A percentile compares a stretch with the other conserved stretches of the same genome.
These are phyloP conservation scores for Drosophila anomalipes DNA, from an alignment of 2,888 invertebrate genomes.

Conservation along the genomic window DNA sequence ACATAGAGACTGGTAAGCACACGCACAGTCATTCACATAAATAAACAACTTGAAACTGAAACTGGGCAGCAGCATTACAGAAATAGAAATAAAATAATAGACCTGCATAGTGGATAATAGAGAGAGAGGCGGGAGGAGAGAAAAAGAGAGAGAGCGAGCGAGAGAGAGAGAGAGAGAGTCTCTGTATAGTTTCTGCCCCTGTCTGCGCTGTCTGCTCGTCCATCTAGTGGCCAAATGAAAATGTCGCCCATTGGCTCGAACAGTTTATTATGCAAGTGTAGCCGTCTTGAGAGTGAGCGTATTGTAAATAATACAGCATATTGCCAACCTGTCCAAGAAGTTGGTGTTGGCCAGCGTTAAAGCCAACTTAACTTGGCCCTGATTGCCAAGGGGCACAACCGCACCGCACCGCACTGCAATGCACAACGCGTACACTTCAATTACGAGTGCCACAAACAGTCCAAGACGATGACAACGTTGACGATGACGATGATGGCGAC, in stretches of 20 bases:
- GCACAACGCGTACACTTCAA: conserved; percentile 70
- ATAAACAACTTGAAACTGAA: conserved; percentile 64
- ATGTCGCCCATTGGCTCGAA: conserved; percentile 74
- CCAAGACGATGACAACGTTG: conserved; percentile 34
- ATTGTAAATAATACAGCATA: conserved; percentile 78
- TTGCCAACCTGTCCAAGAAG: conserved; percentile 56
- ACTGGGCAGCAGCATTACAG: conserved; percentile 47
- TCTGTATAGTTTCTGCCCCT: conserved; percentile 7
- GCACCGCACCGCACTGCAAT: background rate
- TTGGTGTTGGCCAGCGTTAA: conserved; percentile 38
- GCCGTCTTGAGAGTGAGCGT: conserved; percentile 25
- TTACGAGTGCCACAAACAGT: conserved; percentile 59
- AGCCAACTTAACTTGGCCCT: conserved; percentile 42
- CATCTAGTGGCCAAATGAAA: conserved; percentile 63
- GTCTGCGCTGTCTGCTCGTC: background rate
- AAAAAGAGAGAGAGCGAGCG: background rate
- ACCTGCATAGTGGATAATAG: conserved; percentile 51
- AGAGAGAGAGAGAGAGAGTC: background rate
- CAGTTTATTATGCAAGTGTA: conserved; percentile 70
- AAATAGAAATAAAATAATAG: conserved; percentile 77
- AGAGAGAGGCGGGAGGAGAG: background rate
- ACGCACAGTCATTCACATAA: conserved; percentile 67
- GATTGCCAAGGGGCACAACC: conserved; percentile 55
- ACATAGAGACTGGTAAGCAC: background rate
- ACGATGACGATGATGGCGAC: conserved; percentile 13